Evolutionary conservation across 1,140 invertebrate species (phyloP), one percentile per base, ranked within the genome.

Genomic region (Antheraea pernyi): DNA sequence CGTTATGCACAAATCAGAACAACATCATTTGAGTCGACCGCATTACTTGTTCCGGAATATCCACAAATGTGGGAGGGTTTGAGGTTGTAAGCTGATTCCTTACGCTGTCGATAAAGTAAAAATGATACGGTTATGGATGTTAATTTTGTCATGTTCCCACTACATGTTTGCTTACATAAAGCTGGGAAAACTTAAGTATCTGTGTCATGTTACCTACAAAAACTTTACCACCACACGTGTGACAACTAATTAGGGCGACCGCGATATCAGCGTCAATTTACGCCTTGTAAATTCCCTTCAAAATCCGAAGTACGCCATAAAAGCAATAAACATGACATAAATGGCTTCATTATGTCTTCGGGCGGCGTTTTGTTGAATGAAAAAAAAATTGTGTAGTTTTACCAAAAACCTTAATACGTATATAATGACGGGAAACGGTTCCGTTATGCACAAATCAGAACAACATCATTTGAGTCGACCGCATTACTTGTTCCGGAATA

Each of bases 241-340:
- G 73, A 67, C 68, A 74, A 75, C 81, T 88, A 85, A 85, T 89
- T 89, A 87, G 75, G 65, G 2, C 72, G 66, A 69, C 72, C 63
- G 74, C 78, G 75, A 79, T 81, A 82, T 78, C 78, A 78, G 80
- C 82, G 85, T 85, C 87, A 89, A 91, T 92, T 92, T 89, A 77
- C 83, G 80, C 79, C 77, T 81, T 85, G 81, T 90, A 91, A 92
- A 90, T 91, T 90, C 76, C 81, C 82, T 76, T 85, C 83, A 84
- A 89, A 90, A 88, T 86, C 86, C 83, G 60, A 77, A 79, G 84
- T 86, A 81, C 81, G 84, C 80, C 83, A 82, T 88, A 88, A 92
- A 88, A 86, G 88, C 81, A 86, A 90, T 92, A 92, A 92, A 91
- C 77, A 83, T 92, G 90, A 90, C 88, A 82, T 75, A 88, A 92